These are phyloP conservation scores for Paramisgurnus dabryanus DNA, from an alignment of 2,113 vertebrate species.

Conservation along the genomic window DNA sequence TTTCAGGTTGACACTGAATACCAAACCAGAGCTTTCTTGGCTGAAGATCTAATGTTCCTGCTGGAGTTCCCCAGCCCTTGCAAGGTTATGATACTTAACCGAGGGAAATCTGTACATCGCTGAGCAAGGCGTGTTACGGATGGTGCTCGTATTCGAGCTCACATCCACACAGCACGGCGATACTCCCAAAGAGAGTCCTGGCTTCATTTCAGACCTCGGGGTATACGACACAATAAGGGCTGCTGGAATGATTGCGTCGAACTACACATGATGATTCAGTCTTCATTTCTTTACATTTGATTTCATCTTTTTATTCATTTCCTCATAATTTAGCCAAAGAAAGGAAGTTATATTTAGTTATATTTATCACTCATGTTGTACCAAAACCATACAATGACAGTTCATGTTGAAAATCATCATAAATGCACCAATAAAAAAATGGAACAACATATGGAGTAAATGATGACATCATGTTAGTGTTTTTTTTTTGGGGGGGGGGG, in stretches of 20 bases:
- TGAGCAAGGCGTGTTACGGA: constrained; percentile 40
- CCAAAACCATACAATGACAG: no score
- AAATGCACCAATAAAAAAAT: no score
- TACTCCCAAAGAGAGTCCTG: constrained; percentile 33
- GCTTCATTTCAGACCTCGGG: constrained; percentile 16
- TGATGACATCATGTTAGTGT: no score
- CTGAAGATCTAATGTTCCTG: constrained; percentile 40
- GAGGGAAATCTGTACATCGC: constrained; percentile 22
- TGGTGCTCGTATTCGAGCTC: constrained; percentile 29
- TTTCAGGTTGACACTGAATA: constrained; percentile 39
- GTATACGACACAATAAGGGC: background rate
- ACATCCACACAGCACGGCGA: constrained; percentile 22
- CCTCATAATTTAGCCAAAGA: no score
- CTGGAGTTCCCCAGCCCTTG: constrained; percentile 7
- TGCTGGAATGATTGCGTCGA: constrained; percentile 3
- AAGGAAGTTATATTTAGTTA: no score
- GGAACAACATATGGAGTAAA: no score
- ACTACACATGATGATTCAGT: constrained; percentile 13
- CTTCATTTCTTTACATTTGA: background rate
- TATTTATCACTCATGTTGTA: no score
- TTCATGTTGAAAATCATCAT: no score
- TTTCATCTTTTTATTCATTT: background rate
- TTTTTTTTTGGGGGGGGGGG: no score
- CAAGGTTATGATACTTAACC: constrained; percentile 45
- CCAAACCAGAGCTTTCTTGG: constrained; percentile 42